Percentiles rank a stretch among this genome's conserved stretches.
Evolutionary conservation across 2,113 vertebrate species (phyloP).

Genomic region (Forbesichthys papilliferus): DNA sequence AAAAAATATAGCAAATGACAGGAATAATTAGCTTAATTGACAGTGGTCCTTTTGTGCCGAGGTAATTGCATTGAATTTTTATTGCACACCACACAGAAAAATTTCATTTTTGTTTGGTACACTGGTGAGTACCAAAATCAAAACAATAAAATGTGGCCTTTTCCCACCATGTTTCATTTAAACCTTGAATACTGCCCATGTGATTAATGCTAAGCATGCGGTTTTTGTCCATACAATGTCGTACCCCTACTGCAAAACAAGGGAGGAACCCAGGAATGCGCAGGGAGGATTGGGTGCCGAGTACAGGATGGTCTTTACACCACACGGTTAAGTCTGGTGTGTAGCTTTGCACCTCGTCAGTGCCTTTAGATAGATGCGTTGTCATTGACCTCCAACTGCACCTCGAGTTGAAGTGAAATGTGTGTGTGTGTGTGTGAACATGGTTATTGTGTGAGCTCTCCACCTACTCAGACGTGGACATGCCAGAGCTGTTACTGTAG

Average conservation of each 20-base stretch:
- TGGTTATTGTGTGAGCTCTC: background rate
- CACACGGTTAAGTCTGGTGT: constrained; percentile 24
- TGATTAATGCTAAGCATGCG: too few relatives aligned
- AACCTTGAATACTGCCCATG: too few relatives aligned
- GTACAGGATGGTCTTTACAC: constrained; percentile 21
- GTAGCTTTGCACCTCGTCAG: constrained; percentile 39
- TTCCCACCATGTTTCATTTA: too few relatives aligned
- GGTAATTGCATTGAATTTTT: background rate
- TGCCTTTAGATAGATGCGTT: constrained; percentile 34
- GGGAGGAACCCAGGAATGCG: constrained; percentile 50
- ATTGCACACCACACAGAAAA: background rate
- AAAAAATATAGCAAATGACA: background rate
- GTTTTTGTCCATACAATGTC: constrained; percentile 4
- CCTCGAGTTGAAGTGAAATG: background rate
- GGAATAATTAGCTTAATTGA: constrained; percentile 3
- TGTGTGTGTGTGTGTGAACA: background rate
- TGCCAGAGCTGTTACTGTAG: background rate
- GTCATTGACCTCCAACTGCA: constrained; percentile 14
- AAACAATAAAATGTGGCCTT: too few relatives aligned
- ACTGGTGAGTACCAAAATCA: too few relatives aligned
- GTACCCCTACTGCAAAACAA: background rate
- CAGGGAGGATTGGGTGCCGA: constrained; percentile 29
- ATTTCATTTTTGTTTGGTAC: background rate
- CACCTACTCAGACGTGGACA: background rate
- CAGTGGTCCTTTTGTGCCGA: background rate